phyloP scores from a whole-genome alignment of 2,888 invertebrate genomes.

The Leptogaster cylindrica region DNA sequence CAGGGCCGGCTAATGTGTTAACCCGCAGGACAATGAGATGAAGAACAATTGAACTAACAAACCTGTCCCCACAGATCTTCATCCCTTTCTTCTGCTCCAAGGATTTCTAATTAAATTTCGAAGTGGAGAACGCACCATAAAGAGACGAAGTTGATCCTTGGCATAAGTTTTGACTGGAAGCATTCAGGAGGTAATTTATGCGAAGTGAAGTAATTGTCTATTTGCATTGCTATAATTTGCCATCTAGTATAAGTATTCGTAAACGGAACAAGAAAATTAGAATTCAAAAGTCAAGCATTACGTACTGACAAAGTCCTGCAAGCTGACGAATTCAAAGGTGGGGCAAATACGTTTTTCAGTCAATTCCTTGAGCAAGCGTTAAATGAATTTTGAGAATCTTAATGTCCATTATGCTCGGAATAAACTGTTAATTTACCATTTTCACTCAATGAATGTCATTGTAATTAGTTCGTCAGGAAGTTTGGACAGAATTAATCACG shows the following conservation, averaged over 20 bases:
- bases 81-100: constrained; percentile 1
- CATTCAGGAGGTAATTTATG: no score
- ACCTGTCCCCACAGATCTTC: background rate
- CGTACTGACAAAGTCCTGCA: no score
- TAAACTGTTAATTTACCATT: background rate
- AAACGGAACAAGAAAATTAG: no score
- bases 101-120: constrained; percentile 29
- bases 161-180: no score
- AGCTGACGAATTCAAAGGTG: no score
- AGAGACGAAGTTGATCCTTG: no score
- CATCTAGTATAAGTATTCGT: no score
- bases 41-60: constrained; percentile 32
- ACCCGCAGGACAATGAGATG: background rate
- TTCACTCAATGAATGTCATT: background rate
- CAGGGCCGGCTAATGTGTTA: background rate
- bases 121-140: no score
- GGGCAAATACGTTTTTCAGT: no score
- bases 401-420: background rate
- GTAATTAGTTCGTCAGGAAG: constrained; percentile 5
- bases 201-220: no score
- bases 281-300: no score
- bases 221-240: no score
- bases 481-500: background rate
- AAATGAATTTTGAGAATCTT: background rate
- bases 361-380: background rate